A percentile compares a stretch with the other conserved stretches of the same genome.
These are phyloP conservation scores for Zeuzera pyrina DNA, from an alignment of 2,888 invertebrate genomes.

Conservation along the genomic window DNA sequence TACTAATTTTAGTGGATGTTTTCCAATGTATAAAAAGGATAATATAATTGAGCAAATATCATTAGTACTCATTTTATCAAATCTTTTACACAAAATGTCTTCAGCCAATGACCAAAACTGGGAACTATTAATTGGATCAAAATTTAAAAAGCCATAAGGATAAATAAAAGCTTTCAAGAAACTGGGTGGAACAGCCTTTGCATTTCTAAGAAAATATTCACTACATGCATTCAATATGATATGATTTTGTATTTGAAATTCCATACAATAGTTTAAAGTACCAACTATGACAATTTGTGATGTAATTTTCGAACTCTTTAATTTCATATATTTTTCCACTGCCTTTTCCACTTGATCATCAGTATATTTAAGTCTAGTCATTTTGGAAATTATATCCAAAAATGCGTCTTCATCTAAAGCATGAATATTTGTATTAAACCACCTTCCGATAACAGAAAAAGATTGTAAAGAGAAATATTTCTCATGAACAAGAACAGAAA, in stretches of 20 bases:
- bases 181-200: constrained; percentile 55
- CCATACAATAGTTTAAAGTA: constrained; percentile 75
- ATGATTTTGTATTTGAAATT: constrained; percentile 71
- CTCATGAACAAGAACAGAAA: constrained; percentile 48
- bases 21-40: constrained; percentile 75
- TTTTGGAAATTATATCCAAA: constrained; percentile 65
- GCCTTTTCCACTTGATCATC: constrained; percentile 72
- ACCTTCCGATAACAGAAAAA: constrained; percentile 56
- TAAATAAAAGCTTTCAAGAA: constrained; percentile 72
- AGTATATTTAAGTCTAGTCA: constrained; percentile 67
- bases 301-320: constrained; percentile 56
- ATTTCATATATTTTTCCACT: constrained; percentile 75
- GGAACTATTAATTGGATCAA: constrained; percentile 55
- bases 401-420: constrained; percentile 71
- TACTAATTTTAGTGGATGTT: constrained; percentile 74
- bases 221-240: constrained; percentile 72
- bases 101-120: constrained; percentile 75
- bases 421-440: constrained; percentile 76
- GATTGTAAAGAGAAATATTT: constrained; percentile 54
- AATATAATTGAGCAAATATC: constrained; percentile 75
- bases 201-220: constrained; percentile 68
- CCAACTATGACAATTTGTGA: constrained; percentile 72
- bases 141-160: constrained; percentile 76
- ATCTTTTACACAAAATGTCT: constrained; percentile 63
- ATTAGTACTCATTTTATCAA: constrained; percentile 69